phyloP scores from a whole-genome alignment of 2,797 vertebrate genomes.

The Linurgus olivaceus region DNA sequence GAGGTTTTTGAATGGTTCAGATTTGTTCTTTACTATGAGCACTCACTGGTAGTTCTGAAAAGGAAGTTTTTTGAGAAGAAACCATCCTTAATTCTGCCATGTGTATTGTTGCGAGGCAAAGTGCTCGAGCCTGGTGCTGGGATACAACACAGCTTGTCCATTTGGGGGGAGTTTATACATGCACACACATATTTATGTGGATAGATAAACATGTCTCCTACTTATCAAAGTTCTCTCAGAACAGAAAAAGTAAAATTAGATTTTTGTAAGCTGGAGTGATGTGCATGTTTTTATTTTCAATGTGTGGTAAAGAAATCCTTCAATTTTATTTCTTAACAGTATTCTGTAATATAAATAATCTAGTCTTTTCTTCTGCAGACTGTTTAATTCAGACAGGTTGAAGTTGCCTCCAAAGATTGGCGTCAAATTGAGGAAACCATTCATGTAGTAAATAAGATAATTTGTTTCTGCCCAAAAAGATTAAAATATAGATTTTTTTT shows the following conservation, averaged over 20 bases:
- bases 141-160: not conserved
- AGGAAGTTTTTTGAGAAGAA: not conserved
- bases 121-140: not conserved
- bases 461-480: constrained; percentile 81
- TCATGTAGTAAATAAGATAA: constrained; percentile 89
- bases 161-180: not conserved
- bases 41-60: not conserved
- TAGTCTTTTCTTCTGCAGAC: constrained; percentile 74
- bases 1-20: not conserved
- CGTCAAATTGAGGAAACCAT: constrained; percentile 87
- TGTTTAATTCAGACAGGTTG: constrained; percentile 80
- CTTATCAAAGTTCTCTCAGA: constrained; percentile 53
- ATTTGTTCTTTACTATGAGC: not conserved
- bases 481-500: constrained; percentile 80
- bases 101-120: not conserved
- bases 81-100: not conserved
- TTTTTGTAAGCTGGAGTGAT: constrained; percentile 65
- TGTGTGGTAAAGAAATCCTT: constrained; percentile 57
- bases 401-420: constrained; percentile 82
- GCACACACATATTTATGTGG: not conserved
- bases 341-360: constrained; percentile 73
- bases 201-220: not conserved
- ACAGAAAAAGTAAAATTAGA: constrained; percentile 72
- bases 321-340: constrained; percentile 65
- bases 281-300: constrained; percentile 69